Evolutionary conservation across 2,888 invertebrate genomes (phyloP), one percentile per base, ranked within the genome.

Genomic region (Andrena fulva): DNA sequence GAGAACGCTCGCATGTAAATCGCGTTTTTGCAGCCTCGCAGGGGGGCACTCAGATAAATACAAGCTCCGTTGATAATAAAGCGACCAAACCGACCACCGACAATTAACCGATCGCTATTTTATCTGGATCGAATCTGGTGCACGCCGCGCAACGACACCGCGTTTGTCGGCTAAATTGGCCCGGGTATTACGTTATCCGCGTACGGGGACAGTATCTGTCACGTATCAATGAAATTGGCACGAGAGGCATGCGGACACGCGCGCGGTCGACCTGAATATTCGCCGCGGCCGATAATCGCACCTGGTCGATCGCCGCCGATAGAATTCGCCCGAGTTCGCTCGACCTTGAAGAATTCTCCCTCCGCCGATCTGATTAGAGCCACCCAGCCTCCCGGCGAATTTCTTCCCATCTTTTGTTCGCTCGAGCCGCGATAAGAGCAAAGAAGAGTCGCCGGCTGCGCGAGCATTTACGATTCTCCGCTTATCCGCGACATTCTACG

Each of bases 181-280:
- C 52, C 63, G 54, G 16, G 48, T 66, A 73, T 70, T 68, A 64
- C 52, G 62, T 85, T 82, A 68, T 29, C 62, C 10, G 75, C 31
- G 24, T 24, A 24, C 68, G 48, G 29, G 29, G 50, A 71, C 75
- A 33, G 63, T 85, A 75, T 85, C 78, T 67, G 82, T 70, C 72
- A 59, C 56, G 35, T 85, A 78, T 82, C 82, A 68, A 66, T 63
- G 78, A 82, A 81, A 86, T 77, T 80, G 84, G 82, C 79, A 85
- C 56, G 77, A 75, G 29, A 35, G 85, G 80, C 81, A 85, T 85
- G 84, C 85, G 89, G 86, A 89, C 85, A 87, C 80, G 80, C 68
- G 56, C 63, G 75, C 77, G 77, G 77, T 73, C 85, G 88, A 85
- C 80, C 88, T 90, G 84, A 88, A 89, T 90, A 89, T 89, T 90